These are phyloP conservation scores for Patella vulgata DNA, from an alignment of 1,140 invertebrate species.

Conservation along the genomic window DNA sequence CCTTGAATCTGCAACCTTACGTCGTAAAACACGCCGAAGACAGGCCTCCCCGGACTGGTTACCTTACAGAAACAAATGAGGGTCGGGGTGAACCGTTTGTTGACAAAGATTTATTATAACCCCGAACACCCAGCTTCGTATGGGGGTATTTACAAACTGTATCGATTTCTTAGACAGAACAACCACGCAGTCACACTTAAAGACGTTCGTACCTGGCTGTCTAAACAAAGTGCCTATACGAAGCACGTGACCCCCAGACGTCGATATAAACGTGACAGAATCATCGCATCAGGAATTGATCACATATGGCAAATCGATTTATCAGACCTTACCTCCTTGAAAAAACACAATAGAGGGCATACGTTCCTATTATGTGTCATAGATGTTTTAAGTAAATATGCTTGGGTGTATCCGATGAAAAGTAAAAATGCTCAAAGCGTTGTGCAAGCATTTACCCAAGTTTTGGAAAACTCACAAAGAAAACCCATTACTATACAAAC, in stretches of 20 bases:
- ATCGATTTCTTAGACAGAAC: too few species aligned
- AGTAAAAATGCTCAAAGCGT: conserved; percentile 62
- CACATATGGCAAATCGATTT: conserved; percentile 65
- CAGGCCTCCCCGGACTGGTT: too few species aligned
- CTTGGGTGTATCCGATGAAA: conserved; percentile 66
- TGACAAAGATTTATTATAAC: background rate
- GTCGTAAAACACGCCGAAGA: too few species aligned
- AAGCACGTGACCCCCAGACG: conserved; percentile 22
- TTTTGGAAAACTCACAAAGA: conserved; percentile 23
- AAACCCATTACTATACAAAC: conserved; percentile 13
- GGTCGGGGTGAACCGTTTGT: too few species aligned
- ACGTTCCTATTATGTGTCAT: conserved; percentile 68
- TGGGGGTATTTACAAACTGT: too few species aligned
- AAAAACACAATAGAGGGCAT: conserved; percentile 60
- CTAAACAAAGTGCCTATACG: conserved; percentile 21
- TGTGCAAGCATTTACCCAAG: conserved; percentile 37
- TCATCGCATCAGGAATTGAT: conserved; percentile 43
- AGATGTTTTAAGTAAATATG: conserved; percentile 67
- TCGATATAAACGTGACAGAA: conserved; percentile 13
- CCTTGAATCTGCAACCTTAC: too few species aligned
- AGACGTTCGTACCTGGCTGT: conserved; percentile 12
- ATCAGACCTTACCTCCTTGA: conserved; percentile 49
- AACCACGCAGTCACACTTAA: background rate
- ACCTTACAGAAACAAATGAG: too few species aligned
- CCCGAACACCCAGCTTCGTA: conserved; percentile 1